Evolutionary conservation across 2,113 vertebrate species (phyloP).

Genomic region (Atrichornis clamosus): DNA sequence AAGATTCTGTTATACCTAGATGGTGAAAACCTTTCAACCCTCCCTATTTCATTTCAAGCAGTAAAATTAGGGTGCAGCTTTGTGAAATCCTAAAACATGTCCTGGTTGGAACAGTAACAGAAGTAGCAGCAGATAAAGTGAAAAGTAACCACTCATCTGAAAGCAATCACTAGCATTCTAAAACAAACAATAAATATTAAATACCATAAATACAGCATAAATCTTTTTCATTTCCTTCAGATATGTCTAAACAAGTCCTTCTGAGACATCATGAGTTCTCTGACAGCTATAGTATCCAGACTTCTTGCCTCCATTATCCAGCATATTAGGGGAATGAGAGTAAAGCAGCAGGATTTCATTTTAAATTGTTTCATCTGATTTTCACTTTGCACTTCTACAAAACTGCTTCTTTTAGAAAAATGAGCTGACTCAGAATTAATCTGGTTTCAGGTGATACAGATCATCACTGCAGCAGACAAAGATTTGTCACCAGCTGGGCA

Average conservation of each 20-base stretch:
- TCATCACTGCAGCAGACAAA: slow-evolving; percentile 86
- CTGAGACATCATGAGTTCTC: background rate
- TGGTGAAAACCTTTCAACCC: background rate
- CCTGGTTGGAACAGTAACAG: accelerated
- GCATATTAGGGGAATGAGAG: background rate
- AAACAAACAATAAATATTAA: background rate
- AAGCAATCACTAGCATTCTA: background rate
- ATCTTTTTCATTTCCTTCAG: background rate
- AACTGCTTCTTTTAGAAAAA: background rate
- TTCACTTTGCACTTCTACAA: background rate
- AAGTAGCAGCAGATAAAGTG: background rate
- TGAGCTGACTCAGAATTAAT: slow-evolving; percentile 3
- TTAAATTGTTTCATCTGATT: background rate
- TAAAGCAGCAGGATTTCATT: background rate
- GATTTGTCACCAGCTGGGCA: slow-evolving; percentile 89
- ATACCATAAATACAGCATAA: background rate
- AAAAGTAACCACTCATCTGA: background rate
- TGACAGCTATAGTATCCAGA: background rate
- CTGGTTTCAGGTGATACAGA: slow-evolving; percentile 89
- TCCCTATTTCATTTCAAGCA: background rate
- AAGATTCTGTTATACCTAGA: no score
- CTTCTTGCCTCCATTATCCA: background rate
- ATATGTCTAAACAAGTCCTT: background rate
- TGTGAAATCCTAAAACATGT: background rate
- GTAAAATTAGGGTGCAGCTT: background rate